Conservation (phyloP, 2,113 vertebrate species). For the Bombycilla garrulus region DNA sequence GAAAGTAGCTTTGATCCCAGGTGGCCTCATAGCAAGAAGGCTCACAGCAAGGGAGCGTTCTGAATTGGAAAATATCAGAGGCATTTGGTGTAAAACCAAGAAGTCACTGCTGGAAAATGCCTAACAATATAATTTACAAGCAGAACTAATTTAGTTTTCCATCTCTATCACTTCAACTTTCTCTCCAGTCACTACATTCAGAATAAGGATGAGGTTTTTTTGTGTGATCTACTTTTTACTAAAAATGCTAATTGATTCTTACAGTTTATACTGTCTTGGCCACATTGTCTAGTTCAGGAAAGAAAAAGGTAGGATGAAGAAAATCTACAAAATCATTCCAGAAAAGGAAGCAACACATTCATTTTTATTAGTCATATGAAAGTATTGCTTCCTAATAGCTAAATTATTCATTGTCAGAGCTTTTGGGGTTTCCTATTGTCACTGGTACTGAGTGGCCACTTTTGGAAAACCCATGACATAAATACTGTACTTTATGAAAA, state of each 20-base stretch:
- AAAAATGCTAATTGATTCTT: not conserved
- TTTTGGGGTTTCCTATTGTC: not conserved
- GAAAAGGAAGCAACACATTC: not conserved
- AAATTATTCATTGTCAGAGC: not conserved
- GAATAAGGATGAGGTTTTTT: not conserved
- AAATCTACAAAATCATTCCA: not conserved
- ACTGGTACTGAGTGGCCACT: not conserved
- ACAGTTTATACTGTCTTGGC: not conserved
- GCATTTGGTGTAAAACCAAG: slow-evolving; percentile 1
- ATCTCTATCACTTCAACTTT: not conserved
- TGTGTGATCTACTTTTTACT: not conserved
- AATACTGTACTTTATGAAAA: not conserved
- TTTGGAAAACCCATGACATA: not conserved
- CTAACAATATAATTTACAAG: slow-evolving; percentile 23
- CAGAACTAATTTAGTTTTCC: slow-evolving; percentile 41
- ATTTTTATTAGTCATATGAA: not conserved
- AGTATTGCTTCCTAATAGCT: not conserved
- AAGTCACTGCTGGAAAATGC: slow-evolving; percentile 27
- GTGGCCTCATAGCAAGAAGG: slow-evolving; percentile 34
- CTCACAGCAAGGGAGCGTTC: slow-evolving; percentile 16
- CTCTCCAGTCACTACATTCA: not conserved
- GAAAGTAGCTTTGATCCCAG: slow-evolving; percentile 61
- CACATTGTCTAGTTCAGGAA: not conserved
- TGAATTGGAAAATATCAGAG: slow-evolving; percentile 49
- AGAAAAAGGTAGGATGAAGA: not conserved